Conservation (phyloP, 2,888 invertebrate species). For the Notocelia uddmanniana region DNA sequence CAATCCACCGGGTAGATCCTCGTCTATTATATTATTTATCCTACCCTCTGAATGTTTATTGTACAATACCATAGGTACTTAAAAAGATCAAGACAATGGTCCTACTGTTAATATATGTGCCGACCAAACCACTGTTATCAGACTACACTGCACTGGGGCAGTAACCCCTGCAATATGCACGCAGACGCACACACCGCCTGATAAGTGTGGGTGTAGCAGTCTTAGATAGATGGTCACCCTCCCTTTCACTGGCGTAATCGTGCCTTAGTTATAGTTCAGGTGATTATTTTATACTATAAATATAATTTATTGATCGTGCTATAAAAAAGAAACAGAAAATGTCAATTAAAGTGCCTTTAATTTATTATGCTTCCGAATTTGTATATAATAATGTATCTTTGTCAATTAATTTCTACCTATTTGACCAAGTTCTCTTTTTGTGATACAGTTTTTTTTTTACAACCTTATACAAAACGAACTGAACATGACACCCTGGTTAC, state of each 20-base stretch:
- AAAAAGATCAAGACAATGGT: conserved; percentile 25
- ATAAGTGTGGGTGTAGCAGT: conserved; percentile 60
- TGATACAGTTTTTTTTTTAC: neutral
- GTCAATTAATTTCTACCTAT: neutral
- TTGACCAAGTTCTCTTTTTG: neutral
- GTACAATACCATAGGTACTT: too few species aligned
- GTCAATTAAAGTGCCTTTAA: neutral
- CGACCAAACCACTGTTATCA: conserved; percentile 43
- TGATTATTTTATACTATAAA: conserved; percentile 51
- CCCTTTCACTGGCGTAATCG: conserved; percentile 80
- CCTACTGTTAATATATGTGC: conserved; percentile 25
- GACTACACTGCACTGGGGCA: conserved; percentile 57
- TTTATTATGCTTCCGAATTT: neutral
- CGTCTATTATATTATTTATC: too few species aligned
- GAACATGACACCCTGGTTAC: too few species aligned
- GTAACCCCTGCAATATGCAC: conserved; percentile 71
- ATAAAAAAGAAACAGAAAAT: neutral
- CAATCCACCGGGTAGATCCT: too few species aligned
- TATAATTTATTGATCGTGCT: conserved; percentile 42
- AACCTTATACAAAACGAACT: too few species aligned
- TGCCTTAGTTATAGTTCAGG: conserved; percentile 67
- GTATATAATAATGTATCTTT: neutral
- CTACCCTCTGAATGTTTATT: too few species aligned
- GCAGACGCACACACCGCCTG: conserved; percentile 44
- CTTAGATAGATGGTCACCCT: conserved; percentile 81